phyloP scores from a whole-genome alignment of 2,797 vertebrate genomes.

The Tadarida brasiliensis region DNA sequence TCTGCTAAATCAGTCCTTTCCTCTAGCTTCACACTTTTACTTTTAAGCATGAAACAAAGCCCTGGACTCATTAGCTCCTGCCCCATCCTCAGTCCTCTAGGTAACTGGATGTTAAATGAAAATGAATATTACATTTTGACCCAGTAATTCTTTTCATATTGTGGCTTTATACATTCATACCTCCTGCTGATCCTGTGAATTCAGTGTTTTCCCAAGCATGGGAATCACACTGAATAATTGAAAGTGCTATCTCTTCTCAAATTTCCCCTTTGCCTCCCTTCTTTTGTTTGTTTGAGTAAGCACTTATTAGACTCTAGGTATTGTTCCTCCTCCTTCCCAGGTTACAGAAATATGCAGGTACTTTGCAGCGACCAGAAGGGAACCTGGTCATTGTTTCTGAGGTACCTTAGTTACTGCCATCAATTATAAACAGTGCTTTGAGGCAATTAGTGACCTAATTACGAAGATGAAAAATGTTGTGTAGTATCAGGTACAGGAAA shows the following conservation, averaged over 20 bases:
- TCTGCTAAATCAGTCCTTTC: conserved; percentile 3
- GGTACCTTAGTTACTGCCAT: conserved; percentile 39
- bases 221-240: conserved; percentile 70
- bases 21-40: background rate
- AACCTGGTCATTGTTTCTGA: conserved; percentile 14
- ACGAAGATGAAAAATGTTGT: background rate
- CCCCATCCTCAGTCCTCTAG: background rate
- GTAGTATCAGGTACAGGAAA: background rate
- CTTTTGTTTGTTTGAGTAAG: conserved; percentile 42
- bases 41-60: background rate
- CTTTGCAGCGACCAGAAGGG: background rate
- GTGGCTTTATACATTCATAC: background rate
- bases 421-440: conserved; percentile 54
- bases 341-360: background rate
- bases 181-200: background rate
- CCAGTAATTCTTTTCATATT: background rate
- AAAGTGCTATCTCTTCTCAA: conserved; percentile 53
- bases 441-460: background rate
- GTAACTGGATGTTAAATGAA: conserved; percentile 33
- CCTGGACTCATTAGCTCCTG: background rate
- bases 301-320: background rate
- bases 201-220: conserved; percentile 52
- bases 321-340: conserved; percentile 33
- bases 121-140: conserved; percentile 45
- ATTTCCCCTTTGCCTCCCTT: background rate